A percentile compares a stretch with the other conserved stretches of the same genome.
phyloP scores from a whole-genome alignment of 2,888 invertebrate species.

The Oxytorus armatus region DNA sequence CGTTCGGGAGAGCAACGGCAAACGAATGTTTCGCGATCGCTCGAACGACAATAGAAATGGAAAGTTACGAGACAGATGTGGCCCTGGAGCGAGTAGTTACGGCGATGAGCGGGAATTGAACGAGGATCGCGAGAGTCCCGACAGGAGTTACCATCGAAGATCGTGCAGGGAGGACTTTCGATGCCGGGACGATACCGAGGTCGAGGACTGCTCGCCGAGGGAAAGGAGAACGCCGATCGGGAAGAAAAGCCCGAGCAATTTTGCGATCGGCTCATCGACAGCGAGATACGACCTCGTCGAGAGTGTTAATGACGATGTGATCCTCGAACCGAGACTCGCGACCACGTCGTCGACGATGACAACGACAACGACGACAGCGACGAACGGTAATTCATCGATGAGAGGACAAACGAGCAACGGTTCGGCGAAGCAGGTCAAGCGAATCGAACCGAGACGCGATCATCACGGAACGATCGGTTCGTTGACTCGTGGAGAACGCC shows the following conservation, averaged over 20 bases:
- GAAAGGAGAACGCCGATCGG: conserved; percentile 56
- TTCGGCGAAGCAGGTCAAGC: conserved; percentile 69
- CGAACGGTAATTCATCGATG: conserved; percentile 67
- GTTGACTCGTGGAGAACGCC: conserved; percentile 64
- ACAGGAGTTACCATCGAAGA: conserved; percentile 33
- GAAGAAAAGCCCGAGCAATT: conserved; percentile 29
- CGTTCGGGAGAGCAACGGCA: conserved; percentile 19
- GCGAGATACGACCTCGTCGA: conserved; percentile 46
- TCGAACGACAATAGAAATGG: conserved; percentile 57
- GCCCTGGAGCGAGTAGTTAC: conserved; percentile 43
- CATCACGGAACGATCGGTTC: conserved; percentile 54
- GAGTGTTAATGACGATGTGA: conserved; percentile 40
- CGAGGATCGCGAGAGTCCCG: conserved; percentile 48
- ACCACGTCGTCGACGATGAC: conserved; percentile 45
- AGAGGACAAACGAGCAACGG: conserved; percentile 63
- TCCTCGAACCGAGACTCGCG: conserved; percentile 33
- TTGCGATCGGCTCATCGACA: conserved; percentile 24
- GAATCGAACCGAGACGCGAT: conserved; percentile 59
- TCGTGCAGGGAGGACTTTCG: conserved; percentile 52
- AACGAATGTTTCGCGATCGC: conserved; percentile 29
- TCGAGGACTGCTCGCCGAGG: conserved; percentile 54
- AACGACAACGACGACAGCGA: conserved; percentile 48
- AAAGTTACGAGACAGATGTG: conserved; percentile 53
- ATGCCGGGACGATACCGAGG: conserved; percentile 50
- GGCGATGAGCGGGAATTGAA: conserved; percentile 54